Evolutionary conservation across 1,140 invertebrate species (phyloP).

Genomic region (Apis cerana): DNA sequence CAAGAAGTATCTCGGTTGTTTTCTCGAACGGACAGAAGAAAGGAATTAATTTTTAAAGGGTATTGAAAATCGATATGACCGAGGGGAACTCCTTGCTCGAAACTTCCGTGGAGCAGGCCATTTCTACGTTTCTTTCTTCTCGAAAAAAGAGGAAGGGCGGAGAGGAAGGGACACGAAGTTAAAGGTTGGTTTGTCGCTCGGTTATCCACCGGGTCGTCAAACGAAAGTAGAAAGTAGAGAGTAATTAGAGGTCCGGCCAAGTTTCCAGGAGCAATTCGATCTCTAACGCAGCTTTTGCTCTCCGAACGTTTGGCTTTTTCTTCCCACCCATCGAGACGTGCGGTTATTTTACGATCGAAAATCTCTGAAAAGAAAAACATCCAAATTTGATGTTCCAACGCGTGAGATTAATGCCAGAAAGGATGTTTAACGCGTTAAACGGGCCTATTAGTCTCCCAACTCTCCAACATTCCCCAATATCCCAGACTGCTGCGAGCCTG

Average conservation of each 20-base stretch:
- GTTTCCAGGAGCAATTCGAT: not conserved
- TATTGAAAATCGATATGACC: not conserved
- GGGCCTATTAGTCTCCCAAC: no score
- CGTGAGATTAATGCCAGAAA: no score
- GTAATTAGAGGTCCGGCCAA: slow-evolving; percentile 10
- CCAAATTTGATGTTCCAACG: no score
- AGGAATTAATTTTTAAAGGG: slow-evolving; percentile 25
- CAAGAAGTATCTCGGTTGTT: not conserved
- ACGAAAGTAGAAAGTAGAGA: not conserved
- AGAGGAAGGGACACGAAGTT: not conserved
- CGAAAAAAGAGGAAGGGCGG: no score
- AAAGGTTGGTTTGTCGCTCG: not conserved
- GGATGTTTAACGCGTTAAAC: no score
- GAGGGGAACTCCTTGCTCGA: not conserved
- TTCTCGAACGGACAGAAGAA: no score
- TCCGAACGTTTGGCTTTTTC: not conserved
- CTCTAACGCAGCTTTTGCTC: not conserved
- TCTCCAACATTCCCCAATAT: no score
- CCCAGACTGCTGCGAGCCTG: no score
- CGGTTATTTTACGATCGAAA: no score
- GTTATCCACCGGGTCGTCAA: not conserved
- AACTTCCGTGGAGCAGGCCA: not conserved
- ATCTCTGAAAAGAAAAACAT: no score
- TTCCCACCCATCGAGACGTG: no score
- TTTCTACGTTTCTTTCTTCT: not conserved